Base-by-base conservation (phyloP, 2,888 invertebrate species). In the Drosophila meridionalis region DNA sequence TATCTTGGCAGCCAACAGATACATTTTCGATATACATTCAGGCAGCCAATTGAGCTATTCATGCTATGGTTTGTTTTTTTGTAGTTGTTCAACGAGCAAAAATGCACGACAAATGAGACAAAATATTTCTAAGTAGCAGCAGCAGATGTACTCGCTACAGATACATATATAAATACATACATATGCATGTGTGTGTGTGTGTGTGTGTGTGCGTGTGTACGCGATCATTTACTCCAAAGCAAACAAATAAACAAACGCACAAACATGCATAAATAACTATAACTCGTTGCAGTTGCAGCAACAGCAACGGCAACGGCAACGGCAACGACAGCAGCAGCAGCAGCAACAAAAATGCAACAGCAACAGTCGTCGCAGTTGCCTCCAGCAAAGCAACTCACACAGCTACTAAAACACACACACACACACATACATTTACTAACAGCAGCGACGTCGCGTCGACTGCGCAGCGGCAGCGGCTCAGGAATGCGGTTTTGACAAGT, bases 401-500 rank as follows among this genome's bases (percentile, higher is more conserved):
- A 80, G 59, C 30, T 70, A 53, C 68, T 55, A 48, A 53, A 48
- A 59, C 36, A 61, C 52, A 69, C 66, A 69, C 14, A 67, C 47
- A 63, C 36, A 67, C 56, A 67, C 58, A 55, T 53, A 68, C 36
- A 36, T 14, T 26, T 45, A 67, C 67, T 40, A 50, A n/a, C 14
- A 28, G 53, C 62, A 56, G 45, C 71, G 60, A 47, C 58, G 60
- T 40, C 53, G 64, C 60, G 61, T 43, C 50, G 68, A 85, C 85
- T 69, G 75, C 85, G 76, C 79, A 76, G 90, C 76, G 60, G 79
- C 90, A 73, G 89, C 65, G 80, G 48, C 76, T 82, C 61, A 83
- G 91, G 91, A 92, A 92, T 92, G 91, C 84, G 92, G 91, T 92
- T 92, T 92, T 92, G 91, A 92, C 91, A 91, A 92, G 92, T 92